A percentile compares a stretch with the other conserved stretches of the same genome.
These are phyloP conservation scores for Amitus sp. DNA, from an alignment of 2,888 invertebrate species.

Conservation along the genomic window DNA sequence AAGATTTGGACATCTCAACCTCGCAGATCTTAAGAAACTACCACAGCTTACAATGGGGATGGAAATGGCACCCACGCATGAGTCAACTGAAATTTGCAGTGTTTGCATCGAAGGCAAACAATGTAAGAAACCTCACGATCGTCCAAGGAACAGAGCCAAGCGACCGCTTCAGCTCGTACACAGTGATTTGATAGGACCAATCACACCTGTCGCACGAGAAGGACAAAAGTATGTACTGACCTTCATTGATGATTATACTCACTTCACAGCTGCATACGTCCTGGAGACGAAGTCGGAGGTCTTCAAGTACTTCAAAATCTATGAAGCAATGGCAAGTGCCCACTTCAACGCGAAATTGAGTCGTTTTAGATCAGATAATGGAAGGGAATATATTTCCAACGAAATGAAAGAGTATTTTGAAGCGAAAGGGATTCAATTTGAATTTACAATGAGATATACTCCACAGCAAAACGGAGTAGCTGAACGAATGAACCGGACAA, in stretches of 20 bases:
- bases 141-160: conserved; percentile 29
- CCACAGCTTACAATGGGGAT: not conserved
- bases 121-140: conserved; percentile 19
- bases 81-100: not conserved
- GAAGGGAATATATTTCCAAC: conserved; percentile 43
- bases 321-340: conserved; percentile 40
- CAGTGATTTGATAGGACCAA: conserved; percentile 45
- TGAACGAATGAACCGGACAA: conserved; percentile 45
- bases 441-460: conserved; percentile 46
- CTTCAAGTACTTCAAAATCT: conserved; percentile 43
- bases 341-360: conserved; percentile 45
- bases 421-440: conserved; percentile 41
- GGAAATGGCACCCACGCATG: conserved; percentile 17
- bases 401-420: conserved; percentile 41
- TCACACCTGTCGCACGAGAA: conserved; percentile 41
- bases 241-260: conserved; percentile 50
- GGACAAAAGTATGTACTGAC: conserved; percentile 30
- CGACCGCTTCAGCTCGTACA: conserved; percentile 43
- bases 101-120: conserved; percentile 42
- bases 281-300: conserved; percentile 44
- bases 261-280: conserved; percentile 30
- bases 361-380: conserved; percentile 44
- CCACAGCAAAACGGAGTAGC: conserved; percentile 50
- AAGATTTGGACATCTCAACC: conserved; percentile 33
- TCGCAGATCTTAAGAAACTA: conserved; percentile 16